A percentile compares a stretch with the other conserved stretches of the same genome.
These are phyloP conservation scores for Meandrusa payeni DNA, from an alignment of 2,888 invertebrate species.

Conservation along the genomic window DNA sequence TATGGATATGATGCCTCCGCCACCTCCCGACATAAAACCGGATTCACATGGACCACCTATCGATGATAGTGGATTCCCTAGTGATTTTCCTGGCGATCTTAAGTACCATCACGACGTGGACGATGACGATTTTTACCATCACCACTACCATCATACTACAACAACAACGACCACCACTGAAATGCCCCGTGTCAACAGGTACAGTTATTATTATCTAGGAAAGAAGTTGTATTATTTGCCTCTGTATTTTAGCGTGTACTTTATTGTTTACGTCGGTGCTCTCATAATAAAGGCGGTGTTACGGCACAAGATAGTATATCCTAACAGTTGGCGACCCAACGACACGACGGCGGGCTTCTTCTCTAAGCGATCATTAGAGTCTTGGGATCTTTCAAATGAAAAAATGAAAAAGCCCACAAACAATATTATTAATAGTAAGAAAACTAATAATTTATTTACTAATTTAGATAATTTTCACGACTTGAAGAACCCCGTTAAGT, in stretches of 20 bases:
- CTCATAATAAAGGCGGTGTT: constrained; percentile 86
- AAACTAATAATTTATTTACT: constrained; percentile 55
- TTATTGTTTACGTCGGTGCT: constrained; percentile 85
- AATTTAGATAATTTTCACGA: constrained; percentile 61
- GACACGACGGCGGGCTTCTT: constrained; percentile 61
- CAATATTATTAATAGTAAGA: constrained; percentile 48
- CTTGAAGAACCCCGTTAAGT: constrained; percentile 59
- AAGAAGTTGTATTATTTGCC: constrained; percentile 88
- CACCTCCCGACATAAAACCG: constrained; percentile 44
- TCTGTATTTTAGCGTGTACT: constrained; percentile 87
- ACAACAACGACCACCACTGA: constrained; percentile 71
- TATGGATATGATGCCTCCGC: constrained; percentile 59
- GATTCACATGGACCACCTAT: constrained; percentile 40
- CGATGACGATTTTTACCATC: constrained; percentile 49
- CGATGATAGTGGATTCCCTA: constrained; percentile 52
- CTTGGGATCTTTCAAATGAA: constrained; percentile 71
- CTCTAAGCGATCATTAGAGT: constrained; percentile 62
- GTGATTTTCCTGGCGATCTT: constrained; percentile 68
- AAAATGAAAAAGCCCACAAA: constrained; percentile 50
- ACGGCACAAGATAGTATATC: constrained; percentile 85
- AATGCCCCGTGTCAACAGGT: constrained; percentile 81
- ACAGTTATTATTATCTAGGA: constrained; percentile 88
- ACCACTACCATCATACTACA: constrained; percentile 57
- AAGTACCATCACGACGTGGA: constrained; percentile 68
- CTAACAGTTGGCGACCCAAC: constrained; percentile 76